Base-by-base conservation (phyloP, 2,797 vertebrate species). In the Lagodon rhomboides region DNA sequence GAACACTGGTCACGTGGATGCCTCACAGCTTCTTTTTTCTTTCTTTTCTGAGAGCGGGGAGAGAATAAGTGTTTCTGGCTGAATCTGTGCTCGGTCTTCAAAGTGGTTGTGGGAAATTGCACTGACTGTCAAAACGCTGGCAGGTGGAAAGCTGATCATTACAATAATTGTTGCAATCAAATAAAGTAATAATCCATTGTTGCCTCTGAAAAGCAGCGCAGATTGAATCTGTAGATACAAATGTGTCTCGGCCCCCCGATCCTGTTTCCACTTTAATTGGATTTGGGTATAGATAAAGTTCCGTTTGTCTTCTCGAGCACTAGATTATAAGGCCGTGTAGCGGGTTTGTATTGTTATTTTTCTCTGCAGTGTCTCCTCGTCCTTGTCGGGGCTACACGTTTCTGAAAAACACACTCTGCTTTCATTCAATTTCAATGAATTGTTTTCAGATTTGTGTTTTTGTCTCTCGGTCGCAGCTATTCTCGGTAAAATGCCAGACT, bases 91-190 rank as follows among this genome's bases (percentile, higher is more conserved):
- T 63, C 74, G 0, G 25, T 82, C 79, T 84, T 85, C 83, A 87
- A 85, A 85, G 77, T 49, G 44, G 68, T 47, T 81, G 70, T 8
- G 18, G 80, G 82, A 89, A 93, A 93, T 89, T 90, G 85, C 77
- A 46, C 70, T 53, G 77, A 79, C 88, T 83, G 80, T 92, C 90
- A 85, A 79, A 77, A 75, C 71, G 85, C 78, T 90, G 79, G 64
- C 89, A 90, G 91, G 73, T 92, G 87, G 77, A 87, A 77, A 72
- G 77, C 63, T 38, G 73, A 82, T 86, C 3, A 63, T 85, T 84
- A 81, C 80, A 83, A 84, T 93, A 93, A 93, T 93, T 93, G 85
- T 77, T 75, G 65, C 82, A 87, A 91, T 94, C 85, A 89, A 89
- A 93, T 86, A 62, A 80, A 89, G 83, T 69, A 88, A 88, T 82